phyloP scores from a whole-genome alignment of 2,888 invertebrate genomes.

The Dione juno region DNA sequence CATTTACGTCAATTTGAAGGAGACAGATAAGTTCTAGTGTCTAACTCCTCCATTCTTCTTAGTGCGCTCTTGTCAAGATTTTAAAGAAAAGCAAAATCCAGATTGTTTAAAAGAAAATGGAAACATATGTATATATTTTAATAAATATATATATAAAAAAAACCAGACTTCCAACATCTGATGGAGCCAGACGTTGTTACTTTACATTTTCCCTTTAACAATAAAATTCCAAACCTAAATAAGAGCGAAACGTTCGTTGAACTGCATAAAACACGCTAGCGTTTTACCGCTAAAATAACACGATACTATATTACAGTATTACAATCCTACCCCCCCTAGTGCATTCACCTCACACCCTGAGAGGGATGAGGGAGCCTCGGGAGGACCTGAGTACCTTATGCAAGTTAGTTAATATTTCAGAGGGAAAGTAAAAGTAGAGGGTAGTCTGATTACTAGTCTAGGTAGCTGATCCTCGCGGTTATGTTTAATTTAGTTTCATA shows the following conservation, averaged over 20 bases:
- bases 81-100: neutral
- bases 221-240: slow-evolving; percentile 23
- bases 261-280: slow-evolving; percentile 49
- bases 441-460: slow-evolving; percentile 46
- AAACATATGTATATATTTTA: no score
- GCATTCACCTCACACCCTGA: slow-evolving; percentile 64
- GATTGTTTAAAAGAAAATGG: no score
- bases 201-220: slow-evolving; percentile 20
- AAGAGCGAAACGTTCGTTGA: slow-evolving; percentile 49
- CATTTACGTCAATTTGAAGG: neutral
- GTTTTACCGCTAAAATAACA: slow-evolving; percentile 51
- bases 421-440: slow-evolving; percentile 73
- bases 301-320: slow-evolving; percentile 41
- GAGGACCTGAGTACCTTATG: slow-evolving; percentile 65
- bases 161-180: neutral
- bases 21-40: neutral
- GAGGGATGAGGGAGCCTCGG: slow-evolving; percentile 47
- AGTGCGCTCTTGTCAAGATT: neutral
- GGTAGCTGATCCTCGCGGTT: slow-evolving; percentile 42
- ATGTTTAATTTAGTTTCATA: slow-evolving; percentile 41
- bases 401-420: slow-evolving; percentile 80
- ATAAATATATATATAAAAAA: neutral
- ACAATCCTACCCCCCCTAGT: slow-evolving; percentile 45
- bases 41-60: neutral
- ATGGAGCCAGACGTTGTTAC: slow-evolving; percentile 9